These are phyloP conservation scores for Crotophaga sulcirostris DNA, from an alignment of 2,113 vertebrate genomes.

Conservation along the genomic window DNA sequence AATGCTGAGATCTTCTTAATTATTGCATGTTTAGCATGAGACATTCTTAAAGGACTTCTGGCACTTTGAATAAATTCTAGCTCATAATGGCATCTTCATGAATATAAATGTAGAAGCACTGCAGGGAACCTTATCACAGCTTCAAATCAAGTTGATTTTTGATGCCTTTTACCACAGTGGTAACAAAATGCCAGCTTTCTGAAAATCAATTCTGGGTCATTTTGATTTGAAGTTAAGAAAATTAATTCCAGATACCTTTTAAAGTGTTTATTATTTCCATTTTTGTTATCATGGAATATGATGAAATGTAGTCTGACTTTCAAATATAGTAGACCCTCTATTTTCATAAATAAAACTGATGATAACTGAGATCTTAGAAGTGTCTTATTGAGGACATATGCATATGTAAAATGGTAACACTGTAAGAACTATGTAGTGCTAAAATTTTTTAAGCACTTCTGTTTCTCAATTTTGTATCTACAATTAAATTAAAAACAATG, in stretches of 20 bases:
- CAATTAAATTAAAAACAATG: background rate
- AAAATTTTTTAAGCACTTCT: background rate
- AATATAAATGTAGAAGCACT: background rate
- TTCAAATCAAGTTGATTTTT: background rate
- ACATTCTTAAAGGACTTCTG: background rate
- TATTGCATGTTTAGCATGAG: background rate
- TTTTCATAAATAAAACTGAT: background rate
- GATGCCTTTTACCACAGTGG: background rate
- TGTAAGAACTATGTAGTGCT: background rate
- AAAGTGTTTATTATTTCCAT: background rate
- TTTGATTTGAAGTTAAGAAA: background rate
- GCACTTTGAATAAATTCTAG: background rate
- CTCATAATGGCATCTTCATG: slow-evolving; percentile 8
- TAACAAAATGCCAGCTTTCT: background rate
- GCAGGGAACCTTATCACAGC: background rate
- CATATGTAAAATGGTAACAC: background rate
- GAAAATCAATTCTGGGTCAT: background rate
- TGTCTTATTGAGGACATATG: background rate
- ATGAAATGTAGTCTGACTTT: background rate
- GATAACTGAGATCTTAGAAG: background rate
- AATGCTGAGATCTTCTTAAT: background rate
- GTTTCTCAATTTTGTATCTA: background rate
- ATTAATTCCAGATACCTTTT: background rate
- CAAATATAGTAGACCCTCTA: background rate
- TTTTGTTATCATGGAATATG: background rate